phyloP scores from a whole-genome alignment of 2,888 invertebrate genomes.

The Synanthedon myopaeformis region DNA sequence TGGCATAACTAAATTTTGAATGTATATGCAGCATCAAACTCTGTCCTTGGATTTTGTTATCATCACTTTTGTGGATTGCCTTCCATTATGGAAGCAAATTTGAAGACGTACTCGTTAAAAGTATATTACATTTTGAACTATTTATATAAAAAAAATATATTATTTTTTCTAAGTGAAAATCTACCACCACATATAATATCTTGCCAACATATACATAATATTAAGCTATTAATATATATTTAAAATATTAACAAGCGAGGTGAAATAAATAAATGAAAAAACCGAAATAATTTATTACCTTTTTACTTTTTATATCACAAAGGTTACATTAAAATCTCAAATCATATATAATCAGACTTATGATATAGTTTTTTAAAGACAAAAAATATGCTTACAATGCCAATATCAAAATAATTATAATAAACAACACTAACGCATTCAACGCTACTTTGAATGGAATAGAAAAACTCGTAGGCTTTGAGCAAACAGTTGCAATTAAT shows the following conservation, averaged over 20 bases:
- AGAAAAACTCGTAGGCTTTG: conserved; percentile 32
- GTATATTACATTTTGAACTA: background rate
- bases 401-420: conserved; percentile 2
- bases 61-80: no score
- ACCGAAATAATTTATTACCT: conserved; percentile 36
- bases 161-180: no score
- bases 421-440: conserved; percentile 1
- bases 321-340: conserved; percentile 52
- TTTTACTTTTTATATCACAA: conserved; percentile 59
- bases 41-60: no score
- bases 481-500: conserved; percentile 56
- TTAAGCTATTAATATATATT: conserved; percentile 20
- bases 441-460: background rate
- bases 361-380: background rate
- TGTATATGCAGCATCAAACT: no score
- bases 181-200: conserved; percentile 32
- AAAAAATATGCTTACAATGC: background rate
- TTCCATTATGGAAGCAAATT: no score
- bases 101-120: no score
- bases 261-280: conserved; percentile 42
- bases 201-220: conserved; percentile 25
- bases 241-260: conserved; percentile 25
- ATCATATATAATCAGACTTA: conserved; percentile 42
- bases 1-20: no score
- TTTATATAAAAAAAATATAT: background rate